phyloP scores from a whole-genome alignment of 1,140 invertebrate species.

The Lordiphosa mommai region DNA sequence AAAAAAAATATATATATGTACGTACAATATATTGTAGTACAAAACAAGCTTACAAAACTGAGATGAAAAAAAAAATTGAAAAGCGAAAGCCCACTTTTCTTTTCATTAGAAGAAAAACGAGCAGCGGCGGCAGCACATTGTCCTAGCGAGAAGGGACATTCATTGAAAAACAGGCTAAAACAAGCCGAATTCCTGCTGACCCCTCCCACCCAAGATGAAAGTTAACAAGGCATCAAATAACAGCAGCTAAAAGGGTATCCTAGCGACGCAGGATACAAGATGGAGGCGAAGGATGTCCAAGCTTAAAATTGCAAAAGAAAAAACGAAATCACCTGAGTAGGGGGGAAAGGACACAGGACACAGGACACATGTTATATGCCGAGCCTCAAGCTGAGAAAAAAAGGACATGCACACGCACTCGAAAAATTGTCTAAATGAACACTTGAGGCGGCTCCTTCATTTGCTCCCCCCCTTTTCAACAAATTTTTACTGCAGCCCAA shows the following conservation, averaged over 20 bases:
- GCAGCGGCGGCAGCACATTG: slow-evolving; percentile 43
- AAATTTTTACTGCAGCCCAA: slow-evolving; percentile 19
- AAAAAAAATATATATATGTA: slow-evolving; percentile 9
- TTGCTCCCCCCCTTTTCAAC: slow-evolving; percentile 10
- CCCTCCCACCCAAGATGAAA: slow-evolving; percentile 46
- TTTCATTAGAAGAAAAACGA: slow-evolving; percentile 69
- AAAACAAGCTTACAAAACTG: slow-evolving; percentile 18
- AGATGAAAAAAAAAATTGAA: slow-evolving; percentile 34
- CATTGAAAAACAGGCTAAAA: slow-evolving; percentile 60
- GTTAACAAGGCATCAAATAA: slow-evolving; percentile 75
- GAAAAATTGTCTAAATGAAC: slow-evolving; percentile 32
- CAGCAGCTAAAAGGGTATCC: slow-evolving; percentile 61
- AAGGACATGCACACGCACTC: slow-evolving; percentile 33
- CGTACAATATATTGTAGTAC: slow-evolving; percentile 18
- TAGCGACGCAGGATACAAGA: slow-evolving; percentile 52
- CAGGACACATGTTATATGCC: slow-evolving; percentile 8
- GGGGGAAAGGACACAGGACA: slow-evolving; percentile 1
- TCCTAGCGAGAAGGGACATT: slow-evolving; percentile 46
- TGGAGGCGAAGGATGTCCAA: slow-evolving; percentile 26
- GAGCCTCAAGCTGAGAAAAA: slow-evolving; percentile 10
- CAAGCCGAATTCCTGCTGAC: slow-evolving; percentile 48
- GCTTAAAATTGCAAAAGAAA: slow-evolving; percentile 53
- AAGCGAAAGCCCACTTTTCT: slow-evolving; percentile 65
- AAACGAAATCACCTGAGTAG: slow-evolving; percentile 21
- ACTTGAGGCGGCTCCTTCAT: slow-evolving; percentile 9